These are phyloP conservation scores for Lutraria lutraria DNA, from an alignment of 2,888 invertebrate species.

Conservation along the genomic window DNA sequence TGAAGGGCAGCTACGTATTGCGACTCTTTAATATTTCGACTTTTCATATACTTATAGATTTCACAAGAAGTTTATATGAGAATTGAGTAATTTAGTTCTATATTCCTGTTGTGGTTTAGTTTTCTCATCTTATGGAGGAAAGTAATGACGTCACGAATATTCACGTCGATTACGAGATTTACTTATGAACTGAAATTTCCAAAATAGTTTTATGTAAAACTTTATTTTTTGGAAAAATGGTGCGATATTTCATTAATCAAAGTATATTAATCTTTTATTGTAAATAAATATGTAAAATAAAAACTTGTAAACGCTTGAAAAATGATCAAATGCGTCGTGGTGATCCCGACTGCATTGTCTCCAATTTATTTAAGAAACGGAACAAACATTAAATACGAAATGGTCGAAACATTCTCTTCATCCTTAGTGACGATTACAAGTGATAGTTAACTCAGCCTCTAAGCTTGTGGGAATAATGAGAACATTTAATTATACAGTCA, in stretches of 20 bases:
- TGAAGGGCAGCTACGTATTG: constrained; percentile 14
- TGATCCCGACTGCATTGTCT: background rate
- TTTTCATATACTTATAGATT: constrained; percentile 15
- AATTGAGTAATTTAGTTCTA: constrained; percentile 2
- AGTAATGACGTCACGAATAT: constrained; percentile 62
- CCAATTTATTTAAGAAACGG: background rate
- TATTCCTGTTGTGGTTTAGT: constrained; percentile 45
- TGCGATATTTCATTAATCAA: background rate
- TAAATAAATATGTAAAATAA: constrained; percentile 19
- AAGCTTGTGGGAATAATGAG: too few relatives aligned
- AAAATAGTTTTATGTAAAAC: background rate
- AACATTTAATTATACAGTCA: too few relatives aligned
- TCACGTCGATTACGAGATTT: constrained; percentile 39
- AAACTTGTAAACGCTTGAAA: constrained; percentile 5
- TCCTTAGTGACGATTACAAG: too few relatives aligned
- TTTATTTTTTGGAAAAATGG: background rate
- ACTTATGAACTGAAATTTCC: background rate
- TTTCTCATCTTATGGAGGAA: constrained; percentile 65
- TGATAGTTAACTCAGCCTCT: too few relatives aligned
- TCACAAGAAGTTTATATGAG: background rate
- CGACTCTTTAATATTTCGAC: background rate
- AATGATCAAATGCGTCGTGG: background rate
- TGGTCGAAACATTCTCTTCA: background rate
- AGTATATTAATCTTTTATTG: background rate
- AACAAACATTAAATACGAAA: background rate